Evolutionary conservation across 2,888 invertebrate species (phyloP).

Genomic region (Caenorhabditis wallacei): DNA sequence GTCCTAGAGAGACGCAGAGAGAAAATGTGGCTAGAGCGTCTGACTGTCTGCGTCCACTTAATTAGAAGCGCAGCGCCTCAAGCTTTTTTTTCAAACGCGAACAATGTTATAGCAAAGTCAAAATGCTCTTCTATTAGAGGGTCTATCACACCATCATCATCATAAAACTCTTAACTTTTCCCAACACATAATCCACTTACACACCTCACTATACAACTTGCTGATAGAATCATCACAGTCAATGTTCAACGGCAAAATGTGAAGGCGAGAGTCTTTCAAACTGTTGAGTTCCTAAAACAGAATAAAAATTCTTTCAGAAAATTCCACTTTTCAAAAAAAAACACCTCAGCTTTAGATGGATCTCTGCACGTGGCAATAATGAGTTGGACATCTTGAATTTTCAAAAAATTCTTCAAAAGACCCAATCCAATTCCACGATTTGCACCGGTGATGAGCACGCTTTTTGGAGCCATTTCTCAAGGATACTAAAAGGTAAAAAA

Average conservation of each 20-base stretch:
- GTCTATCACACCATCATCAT: not conserved
- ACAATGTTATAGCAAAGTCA: too few relatives aligned
- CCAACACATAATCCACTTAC: conserved; percentile 29
- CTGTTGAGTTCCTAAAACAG: conserved; percentile 51
- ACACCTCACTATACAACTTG: conserved; percentile 25
- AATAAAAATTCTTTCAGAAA: not conserved
- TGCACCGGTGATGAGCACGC: conserved; percentile 63
- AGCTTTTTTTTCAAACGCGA: too few relatives aligned
- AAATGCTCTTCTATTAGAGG: too few relatives aligned
- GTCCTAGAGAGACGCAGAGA: too few relatives aligned
- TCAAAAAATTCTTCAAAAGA: conserved; percentile 53
- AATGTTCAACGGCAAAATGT: conserved; percentile 60
- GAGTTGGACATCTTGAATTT: conserved; percentile 40
- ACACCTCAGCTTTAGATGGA: conserved; percentile 44
- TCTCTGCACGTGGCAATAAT: conserved; percentile 60
- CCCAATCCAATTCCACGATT: conserved; percentile 67
- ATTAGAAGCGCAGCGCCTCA: too few relatives aligned
- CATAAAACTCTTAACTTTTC: too few relatives aligned
- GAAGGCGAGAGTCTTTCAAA: conserved; percentile 58
- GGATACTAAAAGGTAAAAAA: not conserved
- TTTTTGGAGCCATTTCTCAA: conserved; percentile 51
- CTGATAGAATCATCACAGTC: conserved; percentile 61
- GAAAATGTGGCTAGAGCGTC: too few relatives aligned
- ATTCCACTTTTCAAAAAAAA: too few relatives aligned
- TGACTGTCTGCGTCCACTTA: too few relatives aligned